Conservation (phyloP, 2,113 vertebrate species). For the Sturnira hondurensis region DNA sequence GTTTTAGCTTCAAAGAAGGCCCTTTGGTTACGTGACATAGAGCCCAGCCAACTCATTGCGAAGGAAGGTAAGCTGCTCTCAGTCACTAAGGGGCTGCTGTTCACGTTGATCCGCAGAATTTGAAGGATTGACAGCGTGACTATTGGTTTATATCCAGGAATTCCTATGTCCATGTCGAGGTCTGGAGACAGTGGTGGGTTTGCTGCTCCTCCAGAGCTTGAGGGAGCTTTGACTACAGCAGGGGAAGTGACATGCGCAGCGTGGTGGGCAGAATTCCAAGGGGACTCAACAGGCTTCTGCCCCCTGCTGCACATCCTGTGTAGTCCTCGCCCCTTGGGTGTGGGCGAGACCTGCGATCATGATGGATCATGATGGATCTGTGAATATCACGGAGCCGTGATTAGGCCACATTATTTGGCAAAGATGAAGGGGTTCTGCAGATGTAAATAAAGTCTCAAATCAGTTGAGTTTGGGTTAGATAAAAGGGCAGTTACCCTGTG, state of each 20-base stretch:
- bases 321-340: background rate
- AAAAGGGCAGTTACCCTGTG: background rate
- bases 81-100: background rate
- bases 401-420: background rate
- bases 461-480: background rate
- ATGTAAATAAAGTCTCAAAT: background rate
- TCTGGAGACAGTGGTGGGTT: background rate
- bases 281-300: background rate
- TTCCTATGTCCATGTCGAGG: background rate
- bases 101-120: background rate
- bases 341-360: background rate
- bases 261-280: background rate
- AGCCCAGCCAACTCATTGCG: background rate
- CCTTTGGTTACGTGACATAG: background rate
- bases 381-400: background rate
- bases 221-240: background rate
- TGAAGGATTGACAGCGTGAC: background rate
- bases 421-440: background rate
- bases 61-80: background rate
- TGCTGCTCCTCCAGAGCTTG: background rate
- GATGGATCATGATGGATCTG: background rate
- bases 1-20: background rate
- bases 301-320: background rate
- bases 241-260: background rate
- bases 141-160: background rate